A percentile compares a stretch with the other conserved stretches of the same genome.
Conservation (phyloP, 2,888 invertebrate species). For the Meganola albula region DNA sequence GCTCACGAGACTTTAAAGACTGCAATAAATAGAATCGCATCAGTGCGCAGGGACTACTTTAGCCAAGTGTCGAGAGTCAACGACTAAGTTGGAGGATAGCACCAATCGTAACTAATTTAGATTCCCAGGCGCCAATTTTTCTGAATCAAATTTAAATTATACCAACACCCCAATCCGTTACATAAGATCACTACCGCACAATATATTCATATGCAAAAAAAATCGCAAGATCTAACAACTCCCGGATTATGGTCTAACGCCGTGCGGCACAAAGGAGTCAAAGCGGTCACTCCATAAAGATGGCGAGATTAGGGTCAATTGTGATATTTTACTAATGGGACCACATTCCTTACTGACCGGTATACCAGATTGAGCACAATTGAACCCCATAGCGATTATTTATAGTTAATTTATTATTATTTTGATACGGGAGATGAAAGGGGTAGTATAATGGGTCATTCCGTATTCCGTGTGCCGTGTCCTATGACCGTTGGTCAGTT, state of each 20-base stretch:
- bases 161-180: conserved; percentile 22
- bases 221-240: conserved; percentile 41
- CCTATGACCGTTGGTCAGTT: conserved; percentile 58
- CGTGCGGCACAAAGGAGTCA: conserved; percentile 46
- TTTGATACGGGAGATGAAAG: conserved; percentile 73
- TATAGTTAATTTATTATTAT: conserved; percentile 76
- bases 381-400: conserved; percentile 52
- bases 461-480: conserved; percentile 57
- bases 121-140: no score
- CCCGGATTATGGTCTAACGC: conserved; percentile 74
- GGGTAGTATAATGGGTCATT: conserved; percentile 57
- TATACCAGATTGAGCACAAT: conserved; percentile 53
- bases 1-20: no score
- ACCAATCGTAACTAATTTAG: no score
- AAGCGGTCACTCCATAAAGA: conserved; percentile 72
- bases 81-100: no score
- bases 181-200: conserved; percentile 29
- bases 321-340: conserved; percentile 71
- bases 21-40: no score
- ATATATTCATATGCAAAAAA: conserved; percentile 66
- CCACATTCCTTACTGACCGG: conserved; percentile 69
- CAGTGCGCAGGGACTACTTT: no score
- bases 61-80: no score
- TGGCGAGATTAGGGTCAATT: conserved; percentile 65
- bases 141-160: no score